Evolutionary conservation across 2,797 vertebrate genomes (phyloP).

Genomic region (Sebastiscus albofasciatus): DNA sequence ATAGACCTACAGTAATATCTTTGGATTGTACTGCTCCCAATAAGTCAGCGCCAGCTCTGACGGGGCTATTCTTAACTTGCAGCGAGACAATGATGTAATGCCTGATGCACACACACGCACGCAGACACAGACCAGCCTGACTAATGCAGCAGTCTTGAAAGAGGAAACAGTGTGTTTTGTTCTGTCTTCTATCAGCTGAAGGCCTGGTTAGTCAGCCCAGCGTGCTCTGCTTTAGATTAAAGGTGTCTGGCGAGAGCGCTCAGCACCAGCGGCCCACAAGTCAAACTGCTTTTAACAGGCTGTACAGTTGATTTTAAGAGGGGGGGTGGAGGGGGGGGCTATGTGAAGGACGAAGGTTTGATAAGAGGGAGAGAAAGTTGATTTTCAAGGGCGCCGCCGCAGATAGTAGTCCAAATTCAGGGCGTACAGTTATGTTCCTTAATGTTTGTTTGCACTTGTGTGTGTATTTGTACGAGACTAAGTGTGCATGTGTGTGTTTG

Average conservation of each 20-base stretch:
- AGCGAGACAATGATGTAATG: constrained; percentile 85
- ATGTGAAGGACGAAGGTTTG: constrained; percentile 73
- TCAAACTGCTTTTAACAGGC: constrained; percentile 75
- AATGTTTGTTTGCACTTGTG: constrained; percentile 46
- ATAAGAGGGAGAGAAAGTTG: constrained; percentile 71
- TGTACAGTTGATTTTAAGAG: constrained; percentile 43
- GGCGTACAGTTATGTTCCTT: constrained; percentile 35
- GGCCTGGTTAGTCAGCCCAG: constrained; percentile 80
- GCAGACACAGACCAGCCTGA: constrained; percentile 78
- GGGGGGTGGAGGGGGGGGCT: neutral
- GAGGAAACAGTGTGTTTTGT: constrained; percentile 83
- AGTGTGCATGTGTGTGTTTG: neutral
- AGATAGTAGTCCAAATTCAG: constrained; percentile 62
- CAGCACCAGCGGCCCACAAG: constrained; percentile 74
- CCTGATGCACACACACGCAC: constrained; percentile 79
- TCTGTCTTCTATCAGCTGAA: constrained; percentile 82
- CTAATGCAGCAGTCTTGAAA: constrained; percentile 83
- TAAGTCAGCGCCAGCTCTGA: constrained; percentile 82
- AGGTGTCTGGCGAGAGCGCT: constrained; percentile 77
- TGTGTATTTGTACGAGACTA: constrained; percentile 34
- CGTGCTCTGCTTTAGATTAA: constrained; percentile 82
- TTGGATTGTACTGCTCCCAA: constrained; percentile 85
- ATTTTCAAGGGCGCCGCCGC: constrained; percentile 68
- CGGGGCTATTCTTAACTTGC: constrained; percentile 84
- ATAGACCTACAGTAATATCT: constrained; percentile 86